These are phyloP conservation scores for Salarias fasciatus DNA, from an alignment of 2,797 vertebrate species.

Conservation along the genomic window DNA sequence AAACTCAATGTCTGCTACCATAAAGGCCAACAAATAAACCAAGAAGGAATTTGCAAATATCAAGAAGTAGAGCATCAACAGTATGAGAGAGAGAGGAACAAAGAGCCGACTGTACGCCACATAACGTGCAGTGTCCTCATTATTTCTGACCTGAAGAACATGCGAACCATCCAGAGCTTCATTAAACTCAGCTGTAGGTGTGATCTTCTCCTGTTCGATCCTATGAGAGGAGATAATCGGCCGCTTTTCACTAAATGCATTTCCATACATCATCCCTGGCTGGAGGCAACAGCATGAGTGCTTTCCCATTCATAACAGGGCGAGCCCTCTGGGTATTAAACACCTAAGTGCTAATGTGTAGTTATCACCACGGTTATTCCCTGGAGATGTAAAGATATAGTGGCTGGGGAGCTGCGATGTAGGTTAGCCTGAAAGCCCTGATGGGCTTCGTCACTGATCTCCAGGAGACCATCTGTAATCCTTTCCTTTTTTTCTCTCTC, in stretches of 20 bases:
- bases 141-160: not conserved
- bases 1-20: not conserved
- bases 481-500: not conserved
- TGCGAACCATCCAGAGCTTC: not conserved
- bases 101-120: not conserved
- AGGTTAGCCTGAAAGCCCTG: not conserved
- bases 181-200: not conserved
- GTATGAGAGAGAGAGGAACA: not conserved
- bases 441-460: constrained; percentile 1
- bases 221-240: not conserved
- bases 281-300: constrained; percentile 19
- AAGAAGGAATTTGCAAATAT: not conserved
- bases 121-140: not conserved
- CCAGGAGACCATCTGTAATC: not conserved
- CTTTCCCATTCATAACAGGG: constrained; percentile 14
- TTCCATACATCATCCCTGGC: constrained; percentile 19
- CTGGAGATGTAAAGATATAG: constrained; percentile 13
- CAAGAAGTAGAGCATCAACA: constrained; percentile 7
- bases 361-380: not conserved
- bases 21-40: not conserved
- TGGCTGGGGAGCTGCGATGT: not conserved
- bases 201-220: not conserved
- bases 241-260: constrained; percentile 12
- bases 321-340: constrained; percentile 28
- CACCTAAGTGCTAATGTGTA: constrained; percentile 12